phyloP scores from a whole-genome alignment of 1,140 invertebrate species.

The Sycophila sp. region DNA sequence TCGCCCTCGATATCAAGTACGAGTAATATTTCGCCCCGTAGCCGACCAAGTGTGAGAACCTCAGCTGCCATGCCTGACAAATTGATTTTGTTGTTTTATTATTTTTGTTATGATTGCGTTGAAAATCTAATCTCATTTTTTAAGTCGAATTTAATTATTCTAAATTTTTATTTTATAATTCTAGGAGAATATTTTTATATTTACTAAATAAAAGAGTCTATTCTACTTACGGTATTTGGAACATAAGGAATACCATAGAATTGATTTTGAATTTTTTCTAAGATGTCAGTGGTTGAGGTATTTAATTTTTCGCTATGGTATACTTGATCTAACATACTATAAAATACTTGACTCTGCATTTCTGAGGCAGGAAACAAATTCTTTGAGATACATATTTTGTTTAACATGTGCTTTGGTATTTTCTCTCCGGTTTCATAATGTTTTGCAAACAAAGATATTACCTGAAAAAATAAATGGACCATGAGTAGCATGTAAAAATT shows the following conservation, averaged over 20 bases:
- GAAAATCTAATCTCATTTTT: too few relatives aligned
- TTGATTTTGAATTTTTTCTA: conserved; percentile 81
- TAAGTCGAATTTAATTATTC: too few relatives aligned
- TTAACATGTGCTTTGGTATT: conserved; percentile 81
- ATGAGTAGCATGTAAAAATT: background rate
- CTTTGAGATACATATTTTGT: conserved; percentile 84
- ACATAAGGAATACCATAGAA: conserved; percentile 91
- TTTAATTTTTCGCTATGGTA: conserved; percentile 78
- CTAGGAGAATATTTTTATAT: background rate
- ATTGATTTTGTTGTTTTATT: background rate
- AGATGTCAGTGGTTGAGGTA: conserved; percentile 79
- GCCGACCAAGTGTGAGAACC: conserved; percentile 96
- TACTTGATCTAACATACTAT: conserved; percentile 80
- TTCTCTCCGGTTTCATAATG: conserved; percentile 91
- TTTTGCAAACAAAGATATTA: conserved; percentile 86
- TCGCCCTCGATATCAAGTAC: conserved; percentile 92
- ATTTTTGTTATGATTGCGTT: too few relatives aligned
- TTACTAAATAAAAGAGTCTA: background rate
- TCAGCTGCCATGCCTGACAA: conserved; percentile 89
- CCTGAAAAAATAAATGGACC: conserved; percentile 70
- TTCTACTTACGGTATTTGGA: conserved; percentile 78
- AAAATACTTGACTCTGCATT: conserved; percentile 87
- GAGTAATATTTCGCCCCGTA: conserved; percentile 99
- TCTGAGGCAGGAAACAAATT: conserved; percentile 89
- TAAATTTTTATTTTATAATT: conserved; percentile 14